phyloP scores from a whole-genome alignment of 2,113 vertebrate genomes.

The Willisornis vidua region DNA sequence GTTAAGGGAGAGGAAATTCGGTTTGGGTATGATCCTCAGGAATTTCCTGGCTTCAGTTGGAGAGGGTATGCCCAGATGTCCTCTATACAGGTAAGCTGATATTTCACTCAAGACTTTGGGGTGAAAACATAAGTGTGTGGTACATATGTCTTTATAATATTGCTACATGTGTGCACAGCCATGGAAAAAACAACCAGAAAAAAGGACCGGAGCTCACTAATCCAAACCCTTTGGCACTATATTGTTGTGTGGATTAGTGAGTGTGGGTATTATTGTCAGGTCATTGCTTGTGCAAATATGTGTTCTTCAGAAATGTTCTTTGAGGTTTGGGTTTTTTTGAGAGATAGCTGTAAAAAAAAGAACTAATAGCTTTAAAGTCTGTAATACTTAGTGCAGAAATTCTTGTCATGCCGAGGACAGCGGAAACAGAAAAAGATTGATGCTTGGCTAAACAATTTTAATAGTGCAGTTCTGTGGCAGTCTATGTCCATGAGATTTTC shows the following conservation, averaged over 20 bases:
- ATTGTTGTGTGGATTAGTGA: neutral
- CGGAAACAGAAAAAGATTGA: neutral
- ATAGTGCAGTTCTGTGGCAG: neutral
- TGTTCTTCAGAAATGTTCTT: neutral
- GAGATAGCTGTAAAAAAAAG: neutral
- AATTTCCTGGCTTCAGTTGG: slow-evolving; percentile 92
- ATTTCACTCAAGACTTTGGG: neutral
- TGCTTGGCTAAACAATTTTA: neutral
- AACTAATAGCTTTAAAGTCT: neutral
- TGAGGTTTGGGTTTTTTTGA: neutral
- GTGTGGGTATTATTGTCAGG: neutral
- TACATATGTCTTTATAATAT: neutral
- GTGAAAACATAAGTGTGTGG: neutral
- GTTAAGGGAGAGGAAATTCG: slow-evolving; percentile 77
- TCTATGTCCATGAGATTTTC: neutral
- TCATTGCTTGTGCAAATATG: neutral
- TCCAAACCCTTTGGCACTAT: neutral
- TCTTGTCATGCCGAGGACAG: neutral
- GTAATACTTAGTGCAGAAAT: neutral
- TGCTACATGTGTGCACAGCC: neutral
- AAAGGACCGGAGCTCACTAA: neutral
- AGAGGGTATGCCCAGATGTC: slow-evolving; percentile 89
- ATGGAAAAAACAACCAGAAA: neutral
- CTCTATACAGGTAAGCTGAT: slow-evolving; percentile 80
- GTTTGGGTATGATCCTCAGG: slow-evolving; percentile 84